phyloP scores from a whole-genome alignment of 2,113 vertebrate genomes.

The Mastomys natalensis region DNA sequence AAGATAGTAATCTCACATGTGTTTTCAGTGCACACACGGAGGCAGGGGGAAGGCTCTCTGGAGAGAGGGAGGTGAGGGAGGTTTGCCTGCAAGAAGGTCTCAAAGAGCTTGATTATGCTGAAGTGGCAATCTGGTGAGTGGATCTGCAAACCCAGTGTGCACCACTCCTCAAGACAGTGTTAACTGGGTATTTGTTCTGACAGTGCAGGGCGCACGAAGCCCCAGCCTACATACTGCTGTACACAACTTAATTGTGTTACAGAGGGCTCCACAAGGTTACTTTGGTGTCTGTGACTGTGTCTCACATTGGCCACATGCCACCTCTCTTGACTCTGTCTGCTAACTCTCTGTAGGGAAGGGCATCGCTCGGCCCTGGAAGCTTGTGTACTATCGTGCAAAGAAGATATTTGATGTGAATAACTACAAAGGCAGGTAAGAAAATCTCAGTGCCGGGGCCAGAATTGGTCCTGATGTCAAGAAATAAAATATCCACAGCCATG shows the following conservation, averaged over 20 bases:
- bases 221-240: rapidly evolving
- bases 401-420: conserved; percentile 87
- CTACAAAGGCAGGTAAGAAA: conserved; percentile 88
- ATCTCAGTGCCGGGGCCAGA: not conserved
- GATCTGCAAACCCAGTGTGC: rapidly evolving
- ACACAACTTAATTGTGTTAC: rapidly evolving
- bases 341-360: conserved; percentile 81
- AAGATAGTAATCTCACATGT: not conserved
- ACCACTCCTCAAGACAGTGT: not conserved
- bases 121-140: rapidly evolving
- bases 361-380: conserved; percentile 86
- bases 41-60: too few relatives aligned
- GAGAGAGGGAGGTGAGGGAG: not conserved
- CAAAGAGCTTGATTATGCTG: not conserved
- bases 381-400: conserved; percentile 85
- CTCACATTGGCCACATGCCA: rapidly evolving
- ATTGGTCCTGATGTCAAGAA: not conserved
- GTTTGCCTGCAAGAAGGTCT: not conserved
- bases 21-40: not conserved
- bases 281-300: rapidly evolving
- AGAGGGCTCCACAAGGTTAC: not conserved
- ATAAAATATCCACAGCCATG: not conserved
- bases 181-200: too few relatives aligned
- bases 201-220: rapidly evolving
- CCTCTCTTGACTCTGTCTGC: conserved; percentile 50